Evolutionary conservation across 2,113 vertebrate species (phyloP).

Genomic region (Garra rufa): DNA sequence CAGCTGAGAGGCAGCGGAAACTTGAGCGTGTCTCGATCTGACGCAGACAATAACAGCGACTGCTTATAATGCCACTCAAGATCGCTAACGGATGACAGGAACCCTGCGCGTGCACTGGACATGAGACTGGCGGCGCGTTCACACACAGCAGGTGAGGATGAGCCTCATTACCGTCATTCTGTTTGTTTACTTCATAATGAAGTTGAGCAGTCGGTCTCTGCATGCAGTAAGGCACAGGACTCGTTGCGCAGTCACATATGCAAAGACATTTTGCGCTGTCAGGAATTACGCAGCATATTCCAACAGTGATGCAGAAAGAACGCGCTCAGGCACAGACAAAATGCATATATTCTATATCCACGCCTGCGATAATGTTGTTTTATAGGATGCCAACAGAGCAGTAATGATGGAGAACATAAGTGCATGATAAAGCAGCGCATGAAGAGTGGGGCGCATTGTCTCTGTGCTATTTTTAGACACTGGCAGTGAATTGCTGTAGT

Average conservation of each 20-base stretch:
- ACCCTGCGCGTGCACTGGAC: neutral
- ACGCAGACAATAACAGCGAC: neutral
- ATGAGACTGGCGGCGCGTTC: neutral
- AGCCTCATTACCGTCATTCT: neutral
- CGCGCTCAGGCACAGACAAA: neutral
- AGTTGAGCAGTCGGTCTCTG: neutral
- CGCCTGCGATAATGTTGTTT: too few relatives aligned
- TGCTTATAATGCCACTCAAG: neutral
- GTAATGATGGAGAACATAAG: neutral
- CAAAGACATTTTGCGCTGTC: neutral
- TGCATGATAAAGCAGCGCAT: too few relatives aligned
- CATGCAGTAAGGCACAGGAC: neutral
- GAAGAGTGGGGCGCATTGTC: conserved; percentile 34
- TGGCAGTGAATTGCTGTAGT: conserved; percentile 65
- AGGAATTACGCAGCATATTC: neutral
- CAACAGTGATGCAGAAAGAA: neutral
- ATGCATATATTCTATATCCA: neutral
- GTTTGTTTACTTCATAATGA: neutral
- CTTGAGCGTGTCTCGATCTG: neutral
- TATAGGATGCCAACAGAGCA: neutral
- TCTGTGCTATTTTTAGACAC: conserved; percentile 72
- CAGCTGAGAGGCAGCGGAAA: neutral
- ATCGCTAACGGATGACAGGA: neutral
- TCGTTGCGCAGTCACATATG: neutral
- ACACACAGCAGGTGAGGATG: conserved; percentile 5